Percentiles rank a stretch among this genome's conserved stretches.
These are phyloP conservation scores for Enteromius treurensis DNA, from an alignment of 2,797 vertebrate genomes.

Conservation along the genomic window DNA sequence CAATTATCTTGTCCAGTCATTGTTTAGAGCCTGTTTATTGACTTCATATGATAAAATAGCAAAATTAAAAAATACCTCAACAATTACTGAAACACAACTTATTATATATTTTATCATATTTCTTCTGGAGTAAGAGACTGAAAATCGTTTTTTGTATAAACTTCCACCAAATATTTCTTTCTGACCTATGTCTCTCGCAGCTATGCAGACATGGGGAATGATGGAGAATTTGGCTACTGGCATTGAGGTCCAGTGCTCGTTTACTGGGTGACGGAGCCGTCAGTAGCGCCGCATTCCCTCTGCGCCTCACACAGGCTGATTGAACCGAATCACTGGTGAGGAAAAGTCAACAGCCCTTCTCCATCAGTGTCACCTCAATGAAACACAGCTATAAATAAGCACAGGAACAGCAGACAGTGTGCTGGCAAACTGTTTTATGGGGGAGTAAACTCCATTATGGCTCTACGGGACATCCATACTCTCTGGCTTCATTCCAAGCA, in stretches of 20 bases:
- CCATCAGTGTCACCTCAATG: slow-evolving; percentile 58
- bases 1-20: not conserved
- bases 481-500: slow-evolving; percentile 45
- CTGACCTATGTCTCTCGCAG: not conserved
- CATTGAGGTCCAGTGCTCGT: not conserved
- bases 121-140: not conserved
- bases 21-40: not conserved
- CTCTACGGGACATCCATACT: slow-evolving; percentile 44
- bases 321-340: slow-evolving; percentile 37
- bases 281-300: not conserved
- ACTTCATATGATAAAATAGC: not conserved
- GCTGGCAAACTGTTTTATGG: slow-evolving; percentile 42
- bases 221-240: slow-evolving; percentile 10
- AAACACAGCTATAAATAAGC: slow-evolving; percentile 61
- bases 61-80: not conserved
- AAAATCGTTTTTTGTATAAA: not conserved
- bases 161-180: not conserved
- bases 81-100: not conserved
- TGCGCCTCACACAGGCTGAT: slow-evolving; percentile 37
- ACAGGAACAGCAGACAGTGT: slow-evolving; percentile 48
- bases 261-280: not conserved
- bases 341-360: slow-evolving; percentile 58
- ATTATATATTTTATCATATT: not conserved
- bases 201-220: not conserved
- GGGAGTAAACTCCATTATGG: slow-evolving; percentile 49